Base-by-base conservation (phyloP, 2,113 vertebrate genomes). In the Phrynosoma blainvillii region DNA sequence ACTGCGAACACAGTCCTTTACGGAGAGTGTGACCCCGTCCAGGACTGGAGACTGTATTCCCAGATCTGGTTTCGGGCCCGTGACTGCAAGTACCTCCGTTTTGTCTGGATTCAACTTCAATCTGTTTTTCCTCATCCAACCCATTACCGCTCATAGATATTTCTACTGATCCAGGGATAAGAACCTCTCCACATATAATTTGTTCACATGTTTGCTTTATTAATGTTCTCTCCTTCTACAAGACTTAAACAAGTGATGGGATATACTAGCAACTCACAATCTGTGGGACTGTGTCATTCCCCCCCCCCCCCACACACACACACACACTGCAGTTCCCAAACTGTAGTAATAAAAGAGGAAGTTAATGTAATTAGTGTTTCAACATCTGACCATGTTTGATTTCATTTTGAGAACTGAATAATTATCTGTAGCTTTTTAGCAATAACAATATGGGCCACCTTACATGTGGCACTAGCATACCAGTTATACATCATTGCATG, bases 281-380 rank as follows among this genome's bases (percentile, higher is more conserved):
- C 3, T 40, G 54, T 25, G 23, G 3, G 20, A 27, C n/a, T n/a
- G n/a, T n/a, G n/a, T n/a, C n/a, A n/a, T n/a, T n/a, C n/a, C n/a
- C n/a, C n/a, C n/a, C n/a, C n/a, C n/a, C n/a, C n/a, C n/a, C n/a
- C n/a, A n/a, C n/a, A n/a, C n/a, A n/a, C n/a, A n/a, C n/a, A n/a
- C n/a, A n/a, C n/a, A n/a, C 62, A 73, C 36, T 54, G 23, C 66
- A 88, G 81, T 18, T 79, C 11, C 12, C 2, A 10, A 84, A 76
- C n/a, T 40, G 36, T 16, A 76, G 23, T 16, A 74, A 25, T 32
- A 14, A 81, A 87, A 20, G 2, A 36, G 71, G 47, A 80, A 87
- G 9, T 8, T 59, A 66, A 73, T 5, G 8, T 66, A 89, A 87
- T 84, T 30, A 81, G 85, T 65, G 2, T 84, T 88, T 82, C 78